These are phyloP conservation scores for Aphelenchoides bicaudatus DNA, from an alignment of 2,888 invertebrate species.

Conservation along the genomic window DNA sequence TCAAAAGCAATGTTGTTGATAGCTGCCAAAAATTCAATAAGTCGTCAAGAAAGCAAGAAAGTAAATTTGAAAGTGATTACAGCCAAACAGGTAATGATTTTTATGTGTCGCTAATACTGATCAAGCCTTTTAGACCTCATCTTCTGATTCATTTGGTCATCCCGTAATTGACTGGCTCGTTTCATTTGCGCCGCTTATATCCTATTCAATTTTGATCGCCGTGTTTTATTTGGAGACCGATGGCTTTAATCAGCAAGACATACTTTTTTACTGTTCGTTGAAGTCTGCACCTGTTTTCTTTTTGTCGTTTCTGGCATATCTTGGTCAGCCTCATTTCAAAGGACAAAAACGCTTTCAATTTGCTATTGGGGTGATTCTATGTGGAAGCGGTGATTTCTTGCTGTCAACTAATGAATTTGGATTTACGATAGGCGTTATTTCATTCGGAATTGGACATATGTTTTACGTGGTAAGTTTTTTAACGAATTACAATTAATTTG, in stretches of 20 bases:
- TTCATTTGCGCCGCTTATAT: too few species aligned
- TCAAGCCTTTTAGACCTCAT: too few species aligned
- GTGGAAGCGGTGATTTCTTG: slow-evolving; percentile 23
- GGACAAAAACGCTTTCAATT: not conserved
- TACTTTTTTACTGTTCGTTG: slow-evolving; percentile 6
- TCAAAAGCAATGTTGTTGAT: too few species aligned
- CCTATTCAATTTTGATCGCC: slow-evolving; percentile 36
- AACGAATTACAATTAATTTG: not conserved
- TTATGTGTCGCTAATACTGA: too few species aligned
- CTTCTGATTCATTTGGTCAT: too few species aligned
- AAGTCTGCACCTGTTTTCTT: slow-evolving; percentile 11
- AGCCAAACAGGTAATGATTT: too few species aligned
- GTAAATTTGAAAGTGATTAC: too few species aligned
- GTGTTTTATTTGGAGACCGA: slow-evolving; percentile 49
- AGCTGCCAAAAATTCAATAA: too few species aligned
- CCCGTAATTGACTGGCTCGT: too few species aligned
- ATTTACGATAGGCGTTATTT: slow-evolving; percentile 17
- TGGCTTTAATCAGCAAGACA: slow-evolving; percentile 41
- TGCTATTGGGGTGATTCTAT: slow-evolving; percentile 15
- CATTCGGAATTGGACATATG: slow-evolving; percentile 18
- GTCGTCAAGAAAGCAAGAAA: too few species aligned
- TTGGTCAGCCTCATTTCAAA: not conserved
- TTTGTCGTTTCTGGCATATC: not conserved
- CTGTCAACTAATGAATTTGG: slow-evolving; percentile 12
- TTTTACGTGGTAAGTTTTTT: slow-evolving; percentile 17